phyloP scores from a whole-genome alignment of 1,140 invertebrate genomes.

The Conus ventricosus region DNA sequence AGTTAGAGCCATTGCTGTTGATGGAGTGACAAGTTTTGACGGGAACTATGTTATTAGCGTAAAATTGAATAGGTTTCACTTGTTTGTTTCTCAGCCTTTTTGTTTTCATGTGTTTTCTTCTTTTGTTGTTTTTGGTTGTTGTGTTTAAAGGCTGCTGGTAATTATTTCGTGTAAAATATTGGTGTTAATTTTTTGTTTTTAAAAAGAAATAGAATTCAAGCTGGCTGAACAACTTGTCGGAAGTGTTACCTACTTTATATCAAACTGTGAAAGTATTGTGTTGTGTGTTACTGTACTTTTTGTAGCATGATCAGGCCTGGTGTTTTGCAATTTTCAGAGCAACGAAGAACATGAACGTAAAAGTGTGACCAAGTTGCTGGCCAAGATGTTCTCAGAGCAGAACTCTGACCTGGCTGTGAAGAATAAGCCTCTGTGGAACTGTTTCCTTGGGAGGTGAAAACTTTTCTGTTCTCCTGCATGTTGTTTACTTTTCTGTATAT shows the following conservation, averaged over 20 bases:
- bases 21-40: too few species aligned
- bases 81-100: too few species aligned
- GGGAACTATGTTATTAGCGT: too few species aligned
- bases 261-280: not conserved
- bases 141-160: too few species aligned
- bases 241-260: not conserved
- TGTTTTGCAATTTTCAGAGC: constrained; percentile 78
- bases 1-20: too few species aligned
- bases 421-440: constrained; percentile 89
- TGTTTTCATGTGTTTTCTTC: too few species aligned
- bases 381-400: constrained; percentile 97
- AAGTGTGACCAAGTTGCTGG: constrained; percentile 91
- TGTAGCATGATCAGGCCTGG: not conserved
- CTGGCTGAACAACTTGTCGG: not conserved
- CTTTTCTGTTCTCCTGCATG: too few species aligned
- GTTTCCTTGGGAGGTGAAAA: constrained; percentile 84
- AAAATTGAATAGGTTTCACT: too few species aligned
- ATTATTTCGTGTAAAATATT: too few species aligned
- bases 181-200: too few species aligned
- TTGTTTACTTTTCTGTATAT: too few species aligned
- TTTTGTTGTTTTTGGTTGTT: too few species aligned
- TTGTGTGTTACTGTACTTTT: not conserved
- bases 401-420: constrained; percentile 91
- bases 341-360: constrained; percentile 90
- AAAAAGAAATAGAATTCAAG: not conserved